Evolutionary conservation across 2,888 invertebrate genomes (phyloP), one percentile per base, ranked within the genome.

Genomic region (Orchestes rusci): DNA sequence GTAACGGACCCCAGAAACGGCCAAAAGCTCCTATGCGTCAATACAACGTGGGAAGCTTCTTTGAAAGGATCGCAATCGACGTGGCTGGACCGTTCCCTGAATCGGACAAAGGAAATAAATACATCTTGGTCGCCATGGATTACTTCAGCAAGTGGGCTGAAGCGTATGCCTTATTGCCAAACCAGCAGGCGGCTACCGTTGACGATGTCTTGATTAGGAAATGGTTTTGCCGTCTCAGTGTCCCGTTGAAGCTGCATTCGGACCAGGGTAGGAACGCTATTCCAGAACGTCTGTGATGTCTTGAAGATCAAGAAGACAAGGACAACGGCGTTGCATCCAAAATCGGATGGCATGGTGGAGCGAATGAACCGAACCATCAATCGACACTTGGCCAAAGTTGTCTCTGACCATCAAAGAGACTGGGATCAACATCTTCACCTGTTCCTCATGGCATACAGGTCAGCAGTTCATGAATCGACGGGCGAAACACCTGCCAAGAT

Each of bases 71-170:
- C 10, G 23, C 5, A 7, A 23, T 23, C 10, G 23, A 23, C 23
- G 23, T 23, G 5, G 23, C 23, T 23, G 23, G 23, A 5, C 23
- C 23, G 10, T 23, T 23, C 5, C 5, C 23, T 23, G 23, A 23
- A 7, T 23, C 5, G 10, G 10, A 23, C 5, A 10, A 7, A 23
- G 31, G 12, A 12, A 31, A 31, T 31, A 7, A 31, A 5, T 31
- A 31, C 13, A 31, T 31, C 31, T 10, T 31, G 12, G 31, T 31
- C 8, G 31, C 12, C 7, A 31, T 31, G 31, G 31, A 31, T 12
- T 31, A 31, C 12, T 31, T 31, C 31, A 12, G 31, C 31, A 31
- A 31, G 12, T 31, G 31, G 31, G 10, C 12, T 12, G 5, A 31
- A 12, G 7, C 10, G 7, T 23, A 23, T n/a, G n/a, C n/a, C n/a